Conservation (phyloP, 2,888 invertebrate genomes). For the Spodoptera picta region DNA sequence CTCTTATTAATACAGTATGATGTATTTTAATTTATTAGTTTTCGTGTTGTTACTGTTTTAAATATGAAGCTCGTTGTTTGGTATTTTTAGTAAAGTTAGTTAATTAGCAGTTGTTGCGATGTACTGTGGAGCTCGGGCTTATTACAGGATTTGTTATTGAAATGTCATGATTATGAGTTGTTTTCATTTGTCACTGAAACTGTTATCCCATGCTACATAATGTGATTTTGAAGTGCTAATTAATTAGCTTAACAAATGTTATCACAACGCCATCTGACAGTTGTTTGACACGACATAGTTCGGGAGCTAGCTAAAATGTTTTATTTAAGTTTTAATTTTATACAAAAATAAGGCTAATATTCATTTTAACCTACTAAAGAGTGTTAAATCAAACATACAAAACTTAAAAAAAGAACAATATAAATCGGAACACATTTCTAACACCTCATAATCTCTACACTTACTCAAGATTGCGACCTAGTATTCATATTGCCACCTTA, state of each 20-base stretch:
- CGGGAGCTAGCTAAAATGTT: neutral
- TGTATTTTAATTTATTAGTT: slow-evolving; percentile 54
- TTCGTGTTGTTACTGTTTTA: slow-evolving; percentile 54
- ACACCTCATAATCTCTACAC: slow-evolving; percentile 62
- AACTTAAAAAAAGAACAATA: slow-evolving; percentile 60
- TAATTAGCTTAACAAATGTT: slow-evolving; percentile 35
- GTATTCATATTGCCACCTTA: slow-evolving; percentile 53
- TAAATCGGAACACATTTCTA: slow-evolving; percentile 68
- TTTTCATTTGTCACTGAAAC: slow-evolving; percentile 36
- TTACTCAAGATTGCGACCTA: slow-evolving; percentile 47
- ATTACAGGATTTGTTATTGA: slow-evolving; percentile 32
- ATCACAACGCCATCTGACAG: slow-evolving; percentile 10
- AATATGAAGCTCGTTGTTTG: slow-evolving; percentile 45
- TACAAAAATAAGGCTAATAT: slow-evolving; percentile 11
- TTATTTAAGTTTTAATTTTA: neutral
- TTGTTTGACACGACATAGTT: slow-evolving; percentile 4
- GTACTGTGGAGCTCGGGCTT: slow-evolving; percentile 24
- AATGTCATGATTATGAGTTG: slow-evolving; percentile 37
- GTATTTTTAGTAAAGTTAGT: slow-evolving; percentile 63
- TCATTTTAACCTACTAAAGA: slow-evolving; percentile 37
- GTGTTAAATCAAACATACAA: slow-evolving; percentile 45
- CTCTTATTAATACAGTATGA: slow-evolving; percentile 58
- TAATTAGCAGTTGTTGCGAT: slow-evolving; percentile 59
- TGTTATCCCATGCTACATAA: slow-evolving; percentile 31
- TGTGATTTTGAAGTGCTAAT: slow-evolving; percentile 34